Evolutionary conservation across 2,113 vertebrate genomes (phyloP), one percentile per base, ranked within the genome.

Genomic region (Arizona elegans): DNA sequence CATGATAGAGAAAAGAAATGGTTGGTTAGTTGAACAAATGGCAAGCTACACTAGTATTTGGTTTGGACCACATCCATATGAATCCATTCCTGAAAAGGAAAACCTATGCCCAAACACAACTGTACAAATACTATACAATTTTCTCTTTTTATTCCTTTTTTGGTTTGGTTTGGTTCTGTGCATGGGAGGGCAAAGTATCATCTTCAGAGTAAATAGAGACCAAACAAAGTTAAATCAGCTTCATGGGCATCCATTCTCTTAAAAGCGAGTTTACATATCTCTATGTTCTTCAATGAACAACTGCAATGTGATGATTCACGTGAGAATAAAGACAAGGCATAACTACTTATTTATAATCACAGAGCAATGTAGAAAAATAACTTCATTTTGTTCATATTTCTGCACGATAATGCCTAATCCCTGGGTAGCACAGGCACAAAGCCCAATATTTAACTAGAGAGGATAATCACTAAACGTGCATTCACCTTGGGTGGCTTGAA

Each of bases 401-500:
- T 55, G 33, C n/a, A 88, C 9, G 13, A 4, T 58, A 59, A 58
- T 85, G 29, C 53, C 53, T 38, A 23, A 59, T 11, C 43, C 33
- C 55, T 21, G 47, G 52, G 21, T 26, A 62, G 29, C n/a, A 23
- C 21, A 26, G 23, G 23, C 8, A 29, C 33, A 53, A 58, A 91
- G 24, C 1, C 4, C 33, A 81, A 38, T 26, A 24, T 29, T 50
- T 50, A 47, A n/a, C 13, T 11, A 15, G 29, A 17, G 53, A 58
- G 24, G 70, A 11, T 5, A 0, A 75, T 19, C 19, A 11, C 85
- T 86, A 21, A n/a, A 38, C 3, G 87, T 50, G 47, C 1, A 17
- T 56, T 87, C 95, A 98, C 98, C 98, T 98, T 98, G 91, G 98
- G 97, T 91, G 97, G 87, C 89, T 58, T 97, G 89, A 96, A 97